phyloP scores from a whole-genome alignment of 2,113 vertebrate species.

The Oreochromis tanganicae region DNA sequence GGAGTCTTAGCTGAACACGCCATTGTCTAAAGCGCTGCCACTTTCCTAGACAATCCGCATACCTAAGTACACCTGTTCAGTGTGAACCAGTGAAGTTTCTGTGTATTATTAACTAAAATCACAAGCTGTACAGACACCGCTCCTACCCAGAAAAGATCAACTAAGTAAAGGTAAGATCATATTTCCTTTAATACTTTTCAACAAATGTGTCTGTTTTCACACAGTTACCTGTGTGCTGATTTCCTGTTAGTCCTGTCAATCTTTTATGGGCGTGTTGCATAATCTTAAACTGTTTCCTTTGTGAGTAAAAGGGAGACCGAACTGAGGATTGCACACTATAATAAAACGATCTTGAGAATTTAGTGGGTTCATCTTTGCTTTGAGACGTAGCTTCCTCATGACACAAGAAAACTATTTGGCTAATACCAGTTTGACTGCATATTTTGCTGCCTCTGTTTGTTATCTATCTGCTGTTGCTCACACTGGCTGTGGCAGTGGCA shows the following conservation, averaged over 20 bases:
- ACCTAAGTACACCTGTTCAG: slow-evolving; percentile 37
- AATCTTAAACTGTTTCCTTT: neutral
- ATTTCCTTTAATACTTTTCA: neutral
- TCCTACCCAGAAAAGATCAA: neutral
- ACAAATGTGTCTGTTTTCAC: neutral
- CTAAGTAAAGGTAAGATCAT: slow-evolving; percentile 19
- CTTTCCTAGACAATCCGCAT: slow-evolving; percentile 11
- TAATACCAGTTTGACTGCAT: slow-evolving; percentile 64
- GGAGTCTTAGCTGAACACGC: slow-evolving; percentile 30
- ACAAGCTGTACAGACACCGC: neutral
- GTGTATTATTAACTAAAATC: neutral
- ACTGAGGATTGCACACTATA: neutral
- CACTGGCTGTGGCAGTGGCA: neutral
- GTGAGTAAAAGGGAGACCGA: neutral
- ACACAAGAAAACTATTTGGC: neutral
- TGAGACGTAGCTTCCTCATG: neutral
- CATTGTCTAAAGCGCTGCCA: slow-evolving; percentile 1
- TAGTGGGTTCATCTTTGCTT: neutral
- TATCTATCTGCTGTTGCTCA: neutral
- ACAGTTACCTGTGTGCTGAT: neutral
- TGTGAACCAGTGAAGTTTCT: neutral
- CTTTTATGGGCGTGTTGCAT: neutral
- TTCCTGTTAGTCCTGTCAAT: neutral
- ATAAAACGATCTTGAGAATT: neutral
- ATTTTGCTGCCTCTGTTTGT: neutral